Base-by-base conservation (phyloP, 2,113 vertebrate species). In the Prochilodus magdalenae region DNA sequence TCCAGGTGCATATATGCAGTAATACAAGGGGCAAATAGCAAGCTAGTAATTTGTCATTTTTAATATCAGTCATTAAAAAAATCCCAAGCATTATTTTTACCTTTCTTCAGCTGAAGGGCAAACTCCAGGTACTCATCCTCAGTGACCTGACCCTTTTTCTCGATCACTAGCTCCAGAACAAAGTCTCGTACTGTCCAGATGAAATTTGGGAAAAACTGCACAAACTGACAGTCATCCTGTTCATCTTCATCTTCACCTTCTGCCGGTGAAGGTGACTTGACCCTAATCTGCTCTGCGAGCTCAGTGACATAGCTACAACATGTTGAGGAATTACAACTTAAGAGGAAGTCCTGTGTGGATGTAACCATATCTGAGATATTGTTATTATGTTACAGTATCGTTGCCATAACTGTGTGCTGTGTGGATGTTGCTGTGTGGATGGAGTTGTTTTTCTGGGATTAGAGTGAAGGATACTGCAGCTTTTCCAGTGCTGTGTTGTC, bases 131-230 rank as follows among this genome's bases (percentile, higher is more conserved):
- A 92, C 0, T 85, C 62, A 13, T 90, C 87, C 7, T 75, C 81
- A 1, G 73, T 86, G 27, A 87, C 83, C 0, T 33, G n/a, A 22
- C 79, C 59, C 18, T 63, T 62, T 4, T 71, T 81, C 7, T 85
- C 26, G 7, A 87, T 62, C 67, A 27, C 70, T 57, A 89, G 73
- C 27, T 88, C 29, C 30, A 94, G 60, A 0, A 7, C 76, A 79
- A 95, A 94, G 86, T 95, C 94, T n/a, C 92, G 88, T 22, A 94
- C 87, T 1, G 83, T 65, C 93, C 93, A 93, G 24, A 93, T 67
- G 60, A 95, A 94, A 13, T 88, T 85, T 36, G 94, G 94, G 70
- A 95, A 95, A 80, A 92, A 93, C 20, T 69, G 63, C 16, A 86
- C 79, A 79, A 93, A 94, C 8, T 92, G 66, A 0, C 70, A 80